These are phyloP conservation scores for Apamea epomidion DNA, from an alignment of 2,888 invertebrate genomes.

Conservation along the genomic window DNA sequence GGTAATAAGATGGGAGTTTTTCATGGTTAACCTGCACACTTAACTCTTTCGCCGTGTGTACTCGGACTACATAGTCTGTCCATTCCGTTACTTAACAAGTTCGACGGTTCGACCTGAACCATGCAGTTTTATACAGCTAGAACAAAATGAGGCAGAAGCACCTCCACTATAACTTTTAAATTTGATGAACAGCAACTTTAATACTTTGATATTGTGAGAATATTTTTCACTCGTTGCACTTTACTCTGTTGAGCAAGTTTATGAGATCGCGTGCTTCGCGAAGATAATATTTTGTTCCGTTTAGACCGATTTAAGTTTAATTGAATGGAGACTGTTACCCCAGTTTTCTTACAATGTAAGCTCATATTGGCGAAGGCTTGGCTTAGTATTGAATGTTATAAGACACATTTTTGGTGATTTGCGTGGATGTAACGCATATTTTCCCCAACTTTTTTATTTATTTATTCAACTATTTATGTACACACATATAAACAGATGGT, in stretches of 20 bases:
- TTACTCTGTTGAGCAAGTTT: slow-evolving; percentile 57
- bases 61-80: slow-evolving; percentile 72
- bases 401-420: background rate
- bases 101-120: slow-evolving; percentile 66
- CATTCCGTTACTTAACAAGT: slow-evolving; percentile 77
- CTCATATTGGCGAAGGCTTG: background rate
- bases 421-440: background rate
- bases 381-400: no score
- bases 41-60: slow-evolving; percentile 28
- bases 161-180: slow-evolving; percentile 76
- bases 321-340: slow-evolving; percentile 31
- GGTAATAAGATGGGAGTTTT: background rate
- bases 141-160: slow-evolving; percentile 67
- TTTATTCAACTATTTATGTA: background rate
- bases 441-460: background rate
- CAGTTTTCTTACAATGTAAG: slow-evolving; percentile 15
- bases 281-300: slow-evolving; percentile 48
- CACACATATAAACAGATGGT: background rate
- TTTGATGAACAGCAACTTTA: slow-evolving; percentile 78
- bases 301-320: slow-evolving; percentile 37
- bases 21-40: background rate
- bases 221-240: slow-evolving; percentile 69
- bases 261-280: slow-evolving; percentile 48
- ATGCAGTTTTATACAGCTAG: slow-evolving; percentile 72
- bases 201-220: slow-evolving; percentile 72